Conservation (phyloP, 2,888 invertebrate species). For the Geotrupes spiniger region DNA sequence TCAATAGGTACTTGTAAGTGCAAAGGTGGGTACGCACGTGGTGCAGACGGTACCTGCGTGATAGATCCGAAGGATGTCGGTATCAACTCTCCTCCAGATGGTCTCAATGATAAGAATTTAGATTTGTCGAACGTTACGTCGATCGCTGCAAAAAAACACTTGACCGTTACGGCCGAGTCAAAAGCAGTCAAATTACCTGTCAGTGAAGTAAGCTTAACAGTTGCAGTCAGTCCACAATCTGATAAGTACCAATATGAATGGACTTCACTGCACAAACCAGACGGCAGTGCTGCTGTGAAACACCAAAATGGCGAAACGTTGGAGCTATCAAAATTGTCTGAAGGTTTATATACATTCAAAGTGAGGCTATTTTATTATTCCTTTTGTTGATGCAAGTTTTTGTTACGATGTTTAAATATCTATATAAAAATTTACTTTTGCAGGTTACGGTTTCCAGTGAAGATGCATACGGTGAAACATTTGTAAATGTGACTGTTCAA, state of each 20-base stretch:
- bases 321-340: constrained; percentile 77
- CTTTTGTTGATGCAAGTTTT: not conserved
- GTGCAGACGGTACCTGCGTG: constrained; percentile 41
- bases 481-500: constrained; percentile 86
- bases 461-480: constrained; percentile 73
- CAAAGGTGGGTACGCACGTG: constrained; percentile 59
- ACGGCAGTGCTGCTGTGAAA: constrained; percentile 69
- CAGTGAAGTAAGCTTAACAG: constrained; percentile 79
- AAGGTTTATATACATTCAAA: constrained; percentile 87
- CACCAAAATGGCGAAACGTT: constrained; percentile 82
- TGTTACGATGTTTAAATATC: constrained; percentile 12
- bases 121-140: constrained; percentile 27
- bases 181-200: constrained; percentile 79
- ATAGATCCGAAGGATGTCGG: constrained; percentile 38
- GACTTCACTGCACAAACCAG: constrained; percentile 82
- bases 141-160: constrained; percentile 59
- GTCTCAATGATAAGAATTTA: constrained; percentile 34
- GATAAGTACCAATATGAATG: constrained; percentile 82
- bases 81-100: constrained; percentile 30
- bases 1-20: constrained; percentile 68
- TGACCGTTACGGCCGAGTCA: constrained; percentile 72
- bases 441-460: constrained; percentile 72
- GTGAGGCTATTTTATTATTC: constrained; percentile 43
- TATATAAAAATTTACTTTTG: too few relatives aligned
- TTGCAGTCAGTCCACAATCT: constrained; percentile 75